Base-by-base conservation (phyloP, 2,888 invertebrate genomes). In the Acrocyrtus sp. region DNA sequence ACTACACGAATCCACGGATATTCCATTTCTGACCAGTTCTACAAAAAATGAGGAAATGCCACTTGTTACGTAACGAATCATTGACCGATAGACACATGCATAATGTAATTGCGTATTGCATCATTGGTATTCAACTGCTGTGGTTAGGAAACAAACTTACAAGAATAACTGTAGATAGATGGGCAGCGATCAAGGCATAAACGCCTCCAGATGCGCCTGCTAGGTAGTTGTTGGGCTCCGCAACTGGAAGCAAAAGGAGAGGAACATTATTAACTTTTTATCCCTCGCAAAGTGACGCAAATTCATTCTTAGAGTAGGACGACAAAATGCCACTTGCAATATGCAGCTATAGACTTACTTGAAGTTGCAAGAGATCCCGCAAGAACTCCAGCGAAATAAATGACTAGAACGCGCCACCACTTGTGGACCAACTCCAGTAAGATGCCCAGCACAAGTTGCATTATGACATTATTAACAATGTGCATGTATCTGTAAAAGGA, bases 1-100 rank as follows among this genome's bases (percentile, higher is more conserved):
- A 78, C 54, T 0, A 78, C 72, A 12, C 77, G 41, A 15, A 78
- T n/a, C 78, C 92, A 88, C 1, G 95, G 95, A 83, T 92, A 95
- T 82, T 96, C 94, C 98, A 99, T 99, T 86, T 98, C 96, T 17
- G 89, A 87, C 94, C 96, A 99, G 85, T 99, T 99, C 94, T 95
- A 85, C 39, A 87, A 86, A 53, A 29, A 63, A 54, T 26, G 1
- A 19, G n/a, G n/a, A n/a, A 39, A n/a, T n/a, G n/a, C n/a, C n/a
- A n/a, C n/a, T n/a, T n/a, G n/a, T n/a, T n/a, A n/a, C n/a, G n/a
- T n/a, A n/a, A n/a, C n/a, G n/a, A n/a, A n/a, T n/a, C n/a, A n/a
- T n/a, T n/a, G n/a, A n/a, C n/a, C n/a, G n/a, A n/a, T n/a, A n/a
- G n/a, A n/a, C n/a, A n/a, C n/a, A n/a, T n/a, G n/a, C n/a, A n/a